A percentile compares a stretch with the other conserved stretches of the same genome.
phyloP scores from a whole-genome alignment of 2,797 vertebrate species.

The Antennarius maculatus region DNA sequence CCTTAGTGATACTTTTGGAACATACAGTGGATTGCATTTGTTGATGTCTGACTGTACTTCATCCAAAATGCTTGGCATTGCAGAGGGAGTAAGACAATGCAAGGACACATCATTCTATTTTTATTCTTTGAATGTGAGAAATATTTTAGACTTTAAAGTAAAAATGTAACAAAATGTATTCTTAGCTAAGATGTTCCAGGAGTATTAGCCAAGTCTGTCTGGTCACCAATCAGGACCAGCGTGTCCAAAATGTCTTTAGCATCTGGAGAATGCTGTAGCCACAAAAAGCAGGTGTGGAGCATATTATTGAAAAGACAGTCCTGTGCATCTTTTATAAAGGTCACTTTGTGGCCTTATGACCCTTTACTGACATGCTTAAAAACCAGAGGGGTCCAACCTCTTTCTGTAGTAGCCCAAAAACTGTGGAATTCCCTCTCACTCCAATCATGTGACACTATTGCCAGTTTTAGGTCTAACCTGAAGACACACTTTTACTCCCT shows the following conservation, averaged over 20 bases:
- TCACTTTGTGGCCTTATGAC: slow-evolving; percentile 52
- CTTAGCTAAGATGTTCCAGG: slow-evolving; percentile 34
- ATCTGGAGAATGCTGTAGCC: slow-evolving; percentile 46
- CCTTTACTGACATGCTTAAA: slow-evolving; percentile 17
- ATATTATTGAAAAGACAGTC: slow-evolving; percentile 54
- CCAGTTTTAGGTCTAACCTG: no score
- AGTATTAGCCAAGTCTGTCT: slow-evolving; percentile 30
- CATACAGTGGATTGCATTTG: slow-evolving; percentile 59
- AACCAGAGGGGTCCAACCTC: no score
- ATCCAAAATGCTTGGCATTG: slow-evolving; percentile 32
- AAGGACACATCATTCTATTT: slow-evolving; percentile 41
- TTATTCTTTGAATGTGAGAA: slow-evolving; percentile 28
- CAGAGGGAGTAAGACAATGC: slow-evolving; percentile 41
- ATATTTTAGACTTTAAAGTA: slow-evolving; percentile 26
- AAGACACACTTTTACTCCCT: no score
- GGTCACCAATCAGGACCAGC: slow-evolving; percentile 31
- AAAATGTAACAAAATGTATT: slow-evolving; percentile 49
- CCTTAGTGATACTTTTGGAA: slow-evolving; percentile 72
- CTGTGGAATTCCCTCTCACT: no score
- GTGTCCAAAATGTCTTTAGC: slow-evolving; percentile 24
- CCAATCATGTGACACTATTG: no score
- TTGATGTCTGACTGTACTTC: slow-evolving; percentile 40
- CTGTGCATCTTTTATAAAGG: slow-evolving; percentile 53
- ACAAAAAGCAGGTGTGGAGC: slow-evolving; percentile 35
- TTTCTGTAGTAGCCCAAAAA: no score